A percentile compares a stretch with the other conserved stretches of the same genome.
Evolutionary conservation across 2,113 vertebrate species (phyloP).

Genomic region (Quiscalus mexicanus): DNA sequence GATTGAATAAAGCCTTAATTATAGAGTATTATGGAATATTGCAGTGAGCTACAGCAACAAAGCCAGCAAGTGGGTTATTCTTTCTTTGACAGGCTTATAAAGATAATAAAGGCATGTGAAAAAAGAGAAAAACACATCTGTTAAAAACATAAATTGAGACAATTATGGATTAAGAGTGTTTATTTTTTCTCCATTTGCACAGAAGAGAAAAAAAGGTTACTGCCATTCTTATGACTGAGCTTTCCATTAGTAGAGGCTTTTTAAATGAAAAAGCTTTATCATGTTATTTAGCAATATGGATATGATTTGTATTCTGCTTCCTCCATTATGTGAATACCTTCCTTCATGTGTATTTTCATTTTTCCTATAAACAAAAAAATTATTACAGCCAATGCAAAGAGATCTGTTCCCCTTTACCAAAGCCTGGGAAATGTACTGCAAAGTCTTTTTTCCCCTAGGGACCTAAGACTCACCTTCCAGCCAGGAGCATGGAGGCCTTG

Average conservation of each 20-base stretch:
- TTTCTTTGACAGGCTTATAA: neutral
- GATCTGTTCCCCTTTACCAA: neutral
- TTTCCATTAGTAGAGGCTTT: neutral
- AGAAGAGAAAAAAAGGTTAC: neutral
- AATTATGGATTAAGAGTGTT: neutral
- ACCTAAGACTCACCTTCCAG: neutral
- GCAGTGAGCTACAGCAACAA: neutral
- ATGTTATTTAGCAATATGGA: neutral
- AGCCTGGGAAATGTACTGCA: neutral
- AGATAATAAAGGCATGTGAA: neutral
- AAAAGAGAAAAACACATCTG: neutral
- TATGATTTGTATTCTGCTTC: neutral
- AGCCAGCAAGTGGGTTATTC: neutral
- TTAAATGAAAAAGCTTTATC: accelerated
- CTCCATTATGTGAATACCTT: neutral
- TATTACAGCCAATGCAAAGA: neutral
- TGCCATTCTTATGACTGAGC: neutral
- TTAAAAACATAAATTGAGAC: neutral
- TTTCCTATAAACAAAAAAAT: neutral
- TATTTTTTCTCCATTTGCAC: neutral
- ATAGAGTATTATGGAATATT: neutral
- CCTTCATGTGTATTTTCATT: neutral
- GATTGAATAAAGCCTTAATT: constrained; percentile 4
- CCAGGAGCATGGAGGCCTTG: neutral
- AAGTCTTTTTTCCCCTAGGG: neutral